Evolutionary conservation across 2,113 vertebrate genomes (phyloP).

Genomic region (Pelusios castaneus): DNA sequence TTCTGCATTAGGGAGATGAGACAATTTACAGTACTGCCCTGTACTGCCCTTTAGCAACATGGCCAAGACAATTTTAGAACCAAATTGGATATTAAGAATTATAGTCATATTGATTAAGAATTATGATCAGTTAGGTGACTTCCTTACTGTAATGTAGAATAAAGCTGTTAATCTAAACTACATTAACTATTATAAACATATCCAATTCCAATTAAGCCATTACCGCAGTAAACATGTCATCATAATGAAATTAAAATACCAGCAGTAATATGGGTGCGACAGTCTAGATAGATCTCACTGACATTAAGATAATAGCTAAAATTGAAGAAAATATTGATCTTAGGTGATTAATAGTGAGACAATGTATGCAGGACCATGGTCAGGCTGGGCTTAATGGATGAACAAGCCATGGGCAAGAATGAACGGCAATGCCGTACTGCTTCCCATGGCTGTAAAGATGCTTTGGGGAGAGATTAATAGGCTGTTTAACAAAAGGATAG

Average conservation of each 20-base stretch:
- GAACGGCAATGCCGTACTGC: background rate
- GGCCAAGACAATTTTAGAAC: background rate
- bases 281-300: slow-evolving; percentile 13
- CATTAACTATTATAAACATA: slow-evolving; percentile 31
- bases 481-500: slow-evolving; percentile 19
- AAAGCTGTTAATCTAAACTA: slow-evolving; percentile 35
- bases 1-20: slow-evolving; percentile 10
- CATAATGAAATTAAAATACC: slow-evolving; percentile 52
- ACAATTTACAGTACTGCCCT: slow-evolving; percentile 16
- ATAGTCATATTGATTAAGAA: slow-evolving; percentile 53
- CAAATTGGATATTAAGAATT: slow-evolving; percentile 26
- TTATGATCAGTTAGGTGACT: slow-evolving; percentile 35
- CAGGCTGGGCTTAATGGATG: background rate
- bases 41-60: background rate
- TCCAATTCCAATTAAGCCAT: slow-evolving; percentile 39
- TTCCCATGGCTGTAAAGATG: background rate
- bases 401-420: background rate
- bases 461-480: background rate
- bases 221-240: slow-evolving; percentile 19
- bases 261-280: slow-evolving; percentile 9
- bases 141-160: slow-evolving; percentile 16
- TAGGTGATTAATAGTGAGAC: background rate
- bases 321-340: slow-evolving; percentile 44
- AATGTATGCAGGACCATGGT: background rate
- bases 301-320: slow-evolving; percentile 44